Evolutionary conservation across 2,888 invertebrate species (phyloP), one percentile per base, ranked within the genome.

Genomic region (Campoplex nolae): DNA sequence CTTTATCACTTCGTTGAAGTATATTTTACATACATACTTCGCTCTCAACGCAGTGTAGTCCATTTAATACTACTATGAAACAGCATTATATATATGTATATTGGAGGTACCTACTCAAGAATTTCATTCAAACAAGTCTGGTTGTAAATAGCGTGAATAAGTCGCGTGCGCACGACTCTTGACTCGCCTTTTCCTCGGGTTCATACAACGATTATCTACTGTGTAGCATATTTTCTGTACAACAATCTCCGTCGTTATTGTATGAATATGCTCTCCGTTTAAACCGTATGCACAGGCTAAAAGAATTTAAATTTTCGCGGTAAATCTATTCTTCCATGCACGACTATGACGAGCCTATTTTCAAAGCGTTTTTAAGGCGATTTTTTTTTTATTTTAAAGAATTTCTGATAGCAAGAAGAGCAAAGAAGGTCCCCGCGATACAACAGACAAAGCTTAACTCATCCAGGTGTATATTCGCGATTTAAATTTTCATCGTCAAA

Each of bases 41-140:
- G n/a, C n/a, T 38, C 18, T 81, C 35, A 23, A 65, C 71, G 38
- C 38, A 85, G 48, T 79, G n/a, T 32, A 45, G 70, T 45, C 8
- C 62, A 68, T 70, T 75, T 23, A 28, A 68, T 56, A 62, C 23
- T 51, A 32, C 35, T 51, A 81, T 74, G 48, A 56, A 58, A 13
- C 73, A 77, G 16, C 38, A 6, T 23, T 23, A 23, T 23, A 23
- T 23, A 70, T 54, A 9, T 79, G n/a, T 11, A 48, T 67, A 51
- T 71, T 51, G 42, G 56, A 45, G 70, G 70, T 76, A 16, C 62
- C 62, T 62, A 86, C 67, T 58, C 48, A 62, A 81, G 84, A 86
- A 86, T 86, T 86, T 86, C 86, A 84, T 84, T 86, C 77, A 86
- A 80, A 78, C 58, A 81, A 81, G 51, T 32, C 62, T 62, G 70